These are phyloP conservation scores for Misgurnus mizolepis DNA, from an alignment of 2,113 vertebrate species.

Conservation along the genomic window DNA sequence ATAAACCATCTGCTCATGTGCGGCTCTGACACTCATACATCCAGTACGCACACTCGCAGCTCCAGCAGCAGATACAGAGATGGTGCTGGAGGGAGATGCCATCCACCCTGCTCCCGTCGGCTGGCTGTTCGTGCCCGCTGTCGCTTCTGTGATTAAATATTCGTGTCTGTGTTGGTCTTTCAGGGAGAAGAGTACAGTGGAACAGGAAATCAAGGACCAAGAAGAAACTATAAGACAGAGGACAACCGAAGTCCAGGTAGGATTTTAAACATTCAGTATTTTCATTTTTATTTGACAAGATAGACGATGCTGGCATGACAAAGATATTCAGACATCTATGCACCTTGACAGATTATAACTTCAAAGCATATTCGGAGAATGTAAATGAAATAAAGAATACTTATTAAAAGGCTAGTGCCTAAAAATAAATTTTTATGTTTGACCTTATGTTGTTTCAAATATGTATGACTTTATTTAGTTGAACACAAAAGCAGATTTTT, in stretches of 20 bases:
- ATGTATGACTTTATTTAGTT: no score
- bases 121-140: slow-evolving; percentile 80
- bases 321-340: background rate
- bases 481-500: no score
- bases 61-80: slow-evolving; percentile 57
- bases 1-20: slow-evolving; percentile 62
- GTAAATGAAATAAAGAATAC: no score
- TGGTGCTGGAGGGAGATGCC: slow-evolving; percentile 81
- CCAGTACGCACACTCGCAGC: slow-evolving; percentile 6
- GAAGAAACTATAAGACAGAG: slow-evolving; percentile 91
- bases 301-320: background rate
- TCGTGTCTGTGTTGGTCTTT: slow-evolving; percentile 92
- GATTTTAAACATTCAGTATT: slow-evolving; percentile 18
- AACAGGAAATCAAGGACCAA: slow-evolving; percentile 95
- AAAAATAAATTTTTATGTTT: background rate
- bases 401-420: background rate
- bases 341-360: no score
- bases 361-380: background rate
- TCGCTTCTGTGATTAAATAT: slow-evolving; percentile 87
- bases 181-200: slow-evolving; percentile 95
- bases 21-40: slow-evolving; percentile 27
- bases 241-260: slow-evolving; percentile 92
- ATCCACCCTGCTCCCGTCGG: slow-evolving; percentile 67
- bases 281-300: background rate
- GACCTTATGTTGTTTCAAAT: background rate